Conservation (phyloP, 2,888 invertebrate species). For the Agrochola circellaris region DNA sequence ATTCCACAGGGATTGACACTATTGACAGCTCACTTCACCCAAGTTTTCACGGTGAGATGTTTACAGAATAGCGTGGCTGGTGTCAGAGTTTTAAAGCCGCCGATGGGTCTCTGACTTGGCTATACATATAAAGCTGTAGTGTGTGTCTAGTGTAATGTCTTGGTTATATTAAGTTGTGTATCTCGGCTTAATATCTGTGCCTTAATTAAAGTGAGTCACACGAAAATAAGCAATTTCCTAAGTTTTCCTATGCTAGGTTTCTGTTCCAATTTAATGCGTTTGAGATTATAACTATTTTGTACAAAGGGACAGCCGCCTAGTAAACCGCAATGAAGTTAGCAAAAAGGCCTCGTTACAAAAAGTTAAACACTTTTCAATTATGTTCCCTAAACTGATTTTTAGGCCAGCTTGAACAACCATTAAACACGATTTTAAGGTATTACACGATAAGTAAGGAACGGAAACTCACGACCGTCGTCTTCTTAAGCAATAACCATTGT, state of each 20-base stretch:
- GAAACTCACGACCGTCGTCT: neutral
- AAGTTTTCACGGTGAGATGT: too few relatives aligned
- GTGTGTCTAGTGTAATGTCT: too few relatives aligned
- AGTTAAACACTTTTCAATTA: slow-evolving; percentile 49
- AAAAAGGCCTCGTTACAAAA: slow-evolving; percentile 26
- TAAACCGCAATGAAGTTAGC: slow-evolving; percentile 28
- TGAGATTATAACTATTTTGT: slow-evolving; percentile 21
- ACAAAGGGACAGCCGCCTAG: slow-evolving; percentile 8
- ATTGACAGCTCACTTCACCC: too few relatives aligned
- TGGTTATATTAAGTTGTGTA: neutral
- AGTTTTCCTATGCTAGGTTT: neutral
- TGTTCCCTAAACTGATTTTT: slow-evolving; percentile 22
- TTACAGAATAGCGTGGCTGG: too few relatives aligned
- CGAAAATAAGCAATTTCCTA: slow-evolving; percentile 4
- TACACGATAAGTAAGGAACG: slow-evolving; percentile 6
- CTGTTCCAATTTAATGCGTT: slow-evolving; percentile 6
- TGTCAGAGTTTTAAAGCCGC: too few relatives aligned
- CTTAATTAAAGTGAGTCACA: neutral
- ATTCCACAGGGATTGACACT: too few relatives aligned
- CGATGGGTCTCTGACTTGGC: too few relatives aligned
- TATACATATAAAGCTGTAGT: too few relatives aligned
- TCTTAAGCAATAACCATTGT: slow-evolving; percentile 24
- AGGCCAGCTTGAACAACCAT: slow-evolving; percentile 18
- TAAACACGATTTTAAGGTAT: slow-evolving; percentile 22
- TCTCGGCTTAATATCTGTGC: neutral